phyloP scores from a whole-genome alignment of 2,797 vertebrate genomes.

The Eutrigla gurnardus region DNA sequence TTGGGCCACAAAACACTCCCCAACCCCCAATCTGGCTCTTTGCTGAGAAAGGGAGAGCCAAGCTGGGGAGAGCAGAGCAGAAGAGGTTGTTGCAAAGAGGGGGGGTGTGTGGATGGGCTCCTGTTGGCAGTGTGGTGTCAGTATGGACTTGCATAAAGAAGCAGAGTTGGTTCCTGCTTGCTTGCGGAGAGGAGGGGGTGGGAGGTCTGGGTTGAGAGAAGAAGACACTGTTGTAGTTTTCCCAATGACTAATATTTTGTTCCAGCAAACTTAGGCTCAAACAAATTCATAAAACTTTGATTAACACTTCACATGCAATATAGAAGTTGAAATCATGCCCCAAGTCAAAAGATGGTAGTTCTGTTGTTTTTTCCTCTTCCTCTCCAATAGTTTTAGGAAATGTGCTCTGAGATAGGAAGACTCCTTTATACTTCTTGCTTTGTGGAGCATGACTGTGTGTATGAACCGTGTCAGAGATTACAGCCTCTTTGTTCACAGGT shows the following conservation, averaged over 20 bases:
- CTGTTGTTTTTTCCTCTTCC: conserved; percentile 48
- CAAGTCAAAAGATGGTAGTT: conserved; percentile 32
- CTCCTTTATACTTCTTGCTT: conserved; percentile 70
- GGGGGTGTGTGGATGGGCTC: conserved; percentile 70
- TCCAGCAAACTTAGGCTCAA: conserved; percentile 10
- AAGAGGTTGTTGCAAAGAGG: conserved; percentile 74
- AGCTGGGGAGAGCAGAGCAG: conserved; percentile 70
- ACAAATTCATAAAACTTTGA: conserved; percentile 5
- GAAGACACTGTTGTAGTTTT: conserved; percentile 51
- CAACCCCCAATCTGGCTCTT: conserved; percentile 86
- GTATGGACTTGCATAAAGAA: conserved; percentile 80
- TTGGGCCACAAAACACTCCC: conserved; percentile 87
- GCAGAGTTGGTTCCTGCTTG: conserved; percentile 69
- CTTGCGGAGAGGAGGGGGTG: conserved; percentile 44
- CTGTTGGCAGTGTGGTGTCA: conserved; percentile 85
- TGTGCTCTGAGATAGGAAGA: conserved; percentile 54
- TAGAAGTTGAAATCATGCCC: conserved; percentile 28
- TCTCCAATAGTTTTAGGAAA: conserved; percentile 60
- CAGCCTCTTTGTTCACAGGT: conserved; percentile 84
- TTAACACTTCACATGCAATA: conserved; percentile 6
- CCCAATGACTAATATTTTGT: conserved; percentile 36
- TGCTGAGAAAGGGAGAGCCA: conserved; percentile 81
- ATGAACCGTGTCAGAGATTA: conserved; percentile 82
- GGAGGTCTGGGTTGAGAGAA: conserved; percentile 49
- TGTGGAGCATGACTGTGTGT: conserved; percentile 80